Percentiles rank a stretch among this genome's conserved stretches.
These are phyloP conservation scores for Thumatha senex DNA, from an alignment of 2,888 invertebrate genomes.

Conservation along the genomic window DNA sequence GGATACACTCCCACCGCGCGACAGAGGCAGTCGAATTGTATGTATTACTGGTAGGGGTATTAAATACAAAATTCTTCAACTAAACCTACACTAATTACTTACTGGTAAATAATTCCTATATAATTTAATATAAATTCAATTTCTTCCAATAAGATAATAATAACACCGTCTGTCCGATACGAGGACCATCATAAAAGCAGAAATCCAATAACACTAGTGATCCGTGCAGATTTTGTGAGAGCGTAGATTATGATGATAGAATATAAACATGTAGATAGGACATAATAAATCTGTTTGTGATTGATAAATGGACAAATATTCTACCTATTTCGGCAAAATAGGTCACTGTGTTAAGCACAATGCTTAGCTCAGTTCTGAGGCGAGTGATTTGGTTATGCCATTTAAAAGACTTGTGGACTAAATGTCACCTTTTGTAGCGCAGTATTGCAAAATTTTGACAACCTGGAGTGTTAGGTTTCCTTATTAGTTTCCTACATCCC, in stretches of 20 bases:
- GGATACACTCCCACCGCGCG: no score
- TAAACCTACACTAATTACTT: neutral
- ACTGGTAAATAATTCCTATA: neutral
- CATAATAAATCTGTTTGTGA: neutral
- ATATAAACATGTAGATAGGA: slow-evolving; percentile 29
- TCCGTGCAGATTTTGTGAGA: slow-evolving; percentile 55
- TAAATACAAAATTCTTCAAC: no score
- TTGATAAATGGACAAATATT: neutral
- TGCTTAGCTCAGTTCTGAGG: no score
- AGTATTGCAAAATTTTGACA: no score
- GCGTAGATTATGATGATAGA: slow-evolving; percentile 45
- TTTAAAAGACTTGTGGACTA: no score
- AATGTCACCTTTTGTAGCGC: no score
- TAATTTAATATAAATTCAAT: slow-evolving; percentile 14
- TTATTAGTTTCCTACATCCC: no score
- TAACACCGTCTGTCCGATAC: slow-evolving; percentile 36
- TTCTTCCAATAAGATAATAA: slow-evolving; percentile 38
- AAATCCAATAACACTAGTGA: slow-evolving; percentile 68
- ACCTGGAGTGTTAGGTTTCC: no score
- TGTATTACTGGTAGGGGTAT: no score
- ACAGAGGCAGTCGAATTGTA: no score
- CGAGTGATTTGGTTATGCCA: no score
- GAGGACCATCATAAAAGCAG: slow-evolving; percentile 47
- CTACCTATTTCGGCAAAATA: neutral
- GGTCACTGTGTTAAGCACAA: no score